phyloP scores from a whole-genome alignment of 1,140 invertebrate genomes.

The Trachelipus rathkii region DNA sequence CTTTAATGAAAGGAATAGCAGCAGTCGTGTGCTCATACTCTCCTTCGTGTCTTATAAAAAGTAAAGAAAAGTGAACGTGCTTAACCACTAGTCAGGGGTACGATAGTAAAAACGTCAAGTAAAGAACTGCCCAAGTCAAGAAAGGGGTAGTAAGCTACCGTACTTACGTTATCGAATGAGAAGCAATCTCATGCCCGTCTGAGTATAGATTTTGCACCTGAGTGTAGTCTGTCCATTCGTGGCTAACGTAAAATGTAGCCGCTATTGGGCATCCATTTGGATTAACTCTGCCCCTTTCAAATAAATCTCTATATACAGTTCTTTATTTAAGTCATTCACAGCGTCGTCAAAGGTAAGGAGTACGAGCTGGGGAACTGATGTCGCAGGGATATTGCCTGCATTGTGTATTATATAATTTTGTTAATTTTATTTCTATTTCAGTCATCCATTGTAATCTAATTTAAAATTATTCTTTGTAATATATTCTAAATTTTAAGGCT shows the following conservation, averaged over 20 bases:
- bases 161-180: constrained; percentile 53
- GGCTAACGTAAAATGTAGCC: constrained; percentile 56
- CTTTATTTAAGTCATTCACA: constrained; percentile 48
- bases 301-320: constrained; percentile 47
- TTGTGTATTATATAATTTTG: too few relatives aligned
- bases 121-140: too few relatives aligned
- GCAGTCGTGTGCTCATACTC: too few relatives aligned
- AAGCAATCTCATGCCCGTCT: constrained; percentile 54
- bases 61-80: too few relatives aligned
- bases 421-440: too few relatives aligned
- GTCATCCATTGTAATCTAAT: too few relatives aligned
- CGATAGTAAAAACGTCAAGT: too few relatives aligned
- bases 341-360: constrained; percentile 50
- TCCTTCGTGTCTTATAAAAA: too few relatives aligned
- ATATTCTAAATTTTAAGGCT: too few relatives aligned
- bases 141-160: background rate
- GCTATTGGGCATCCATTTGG: constrained; percentile 55
- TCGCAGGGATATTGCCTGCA: constrained; percentile 29
- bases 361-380: constrained; percentile 47
- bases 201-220: constrained; percentile 53
- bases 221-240: constrained; percentile 55
- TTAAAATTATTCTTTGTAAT: too few relatives aligned
- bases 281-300: constrained; percentile 49
- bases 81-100: too few relatives aligned
- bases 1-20: too few relatives aligned